These are phyloP conservation scores for Drosophila chauvacae DNA, from an alignment of 1,140 invertebrate species.

Conservation along the genomic window DNA sequence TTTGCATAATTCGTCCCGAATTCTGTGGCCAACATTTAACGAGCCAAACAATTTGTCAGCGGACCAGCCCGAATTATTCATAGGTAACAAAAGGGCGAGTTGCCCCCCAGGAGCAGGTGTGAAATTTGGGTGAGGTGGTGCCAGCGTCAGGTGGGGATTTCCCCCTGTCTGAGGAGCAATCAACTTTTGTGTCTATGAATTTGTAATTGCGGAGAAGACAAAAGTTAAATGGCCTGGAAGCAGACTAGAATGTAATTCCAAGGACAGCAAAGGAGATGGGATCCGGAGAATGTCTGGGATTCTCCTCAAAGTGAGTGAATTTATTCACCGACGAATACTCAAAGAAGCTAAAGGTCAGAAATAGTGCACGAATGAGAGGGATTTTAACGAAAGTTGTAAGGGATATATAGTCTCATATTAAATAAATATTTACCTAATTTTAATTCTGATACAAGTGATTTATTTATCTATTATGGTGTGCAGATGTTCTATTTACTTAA, in stretches of 20 bases:
- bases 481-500: conserved; percentile 5
- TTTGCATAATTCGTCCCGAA: conserved; percentile 52
- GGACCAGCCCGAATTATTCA: conserved; percentile 54
- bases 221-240: conserved; percentile 37
- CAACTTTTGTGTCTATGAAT: conserved; percentile 57
- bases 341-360: background rate
- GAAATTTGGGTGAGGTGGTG: background rate
- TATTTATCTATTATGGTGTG: background rate
- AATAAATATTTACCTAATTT: background rate
- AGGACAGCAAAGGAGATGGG: background rate
- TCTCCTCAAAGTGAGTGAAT: background rate
- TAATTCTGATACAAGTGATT: background rate
- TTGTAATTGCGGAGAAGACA: conserved; percentile 36
- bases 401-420: background rate
- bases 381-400: background rate
- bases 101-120: conserved; percentile 2
- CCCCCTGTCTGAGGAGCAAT: conserved; percentile 30
- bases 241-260: conserved; percentile 21
- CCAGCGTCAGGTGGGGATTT: background rate
- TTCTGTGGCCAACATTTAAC: conserved; percentile 56
- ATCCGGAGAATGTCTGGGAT: background rate
- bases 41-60: conserved; percentile 60
- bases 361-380: background rate
- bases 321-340: conserved; percentile 1
- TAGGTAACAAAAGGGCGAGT: conserved; percentile 6